phyloP scores from a whole-genome alignment of 1,140 invertebrate genomes.

The Araneus ventricosus region DNA sequence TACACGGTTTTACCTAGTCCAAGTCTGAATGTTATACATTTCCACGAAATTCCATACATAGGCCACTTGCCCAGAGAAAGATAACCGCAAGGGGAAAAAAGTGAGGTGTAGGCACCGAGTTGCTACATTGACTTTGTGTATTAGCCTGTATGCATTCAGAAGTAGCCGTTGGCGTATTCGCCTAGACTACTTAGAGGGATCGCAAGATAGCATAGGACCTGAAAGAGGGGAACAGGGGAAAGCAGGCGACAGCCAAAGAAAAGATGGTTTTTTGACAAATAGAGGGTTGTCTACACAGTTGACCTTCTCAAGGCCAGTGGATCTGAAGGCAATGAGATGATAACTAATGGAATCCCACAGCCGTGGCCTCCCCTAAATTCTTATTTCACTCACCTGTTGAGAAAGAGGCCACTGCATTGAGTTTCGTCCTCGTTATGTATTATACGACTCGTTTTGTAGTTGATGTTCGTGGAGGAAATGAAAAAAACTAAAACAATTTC shows the following conservation, averaged over 20 bases:
- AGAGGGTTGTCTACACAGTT: background rate
- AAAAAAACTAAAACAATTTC: too few relatives aligned
- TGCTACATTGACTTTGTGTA: background rate
- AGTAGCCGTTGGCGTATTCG: background rate
- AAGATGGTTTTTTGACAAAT: background rate
- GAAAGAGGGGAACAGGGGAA: background rate
- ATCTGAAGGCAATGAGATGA: background rate
- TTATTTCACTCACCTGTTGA: slow-evolving; percentile 5
- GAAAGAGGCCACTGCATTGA: background rate
- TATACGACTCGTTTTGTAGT: background rate
- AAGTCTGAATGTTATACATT: too few relatives aligned
- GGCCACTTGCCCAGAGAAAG: too few relatives aligned
- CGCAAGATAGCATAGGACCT: background rate
- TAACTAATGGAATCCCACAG: too few relatives aligned
- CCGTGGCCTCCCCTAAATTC: background rate
- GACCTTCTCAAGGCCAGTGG: background rate
- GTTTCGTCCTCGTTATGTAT: background rate
- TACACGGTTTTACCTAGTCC: too few relatives aligned
- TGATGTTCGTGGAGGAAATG: background rate
- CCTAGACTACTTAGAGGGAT: background rate
- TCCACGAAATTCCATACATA: too few relatives aligned
- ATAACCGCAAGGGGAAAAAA: too few relatives aligned
- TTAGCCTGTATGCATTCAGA: slow-evolving; percentile 4
- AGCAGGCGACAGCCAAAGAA: background rate
- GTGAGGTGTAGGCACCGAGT: too few relatives aligned